Evolutionary conservation across 2,797 vertebrate genomes (phyloP), one percentile per base, ranked within the genome.

Genomic region (Anabas testudineus): DNA sequence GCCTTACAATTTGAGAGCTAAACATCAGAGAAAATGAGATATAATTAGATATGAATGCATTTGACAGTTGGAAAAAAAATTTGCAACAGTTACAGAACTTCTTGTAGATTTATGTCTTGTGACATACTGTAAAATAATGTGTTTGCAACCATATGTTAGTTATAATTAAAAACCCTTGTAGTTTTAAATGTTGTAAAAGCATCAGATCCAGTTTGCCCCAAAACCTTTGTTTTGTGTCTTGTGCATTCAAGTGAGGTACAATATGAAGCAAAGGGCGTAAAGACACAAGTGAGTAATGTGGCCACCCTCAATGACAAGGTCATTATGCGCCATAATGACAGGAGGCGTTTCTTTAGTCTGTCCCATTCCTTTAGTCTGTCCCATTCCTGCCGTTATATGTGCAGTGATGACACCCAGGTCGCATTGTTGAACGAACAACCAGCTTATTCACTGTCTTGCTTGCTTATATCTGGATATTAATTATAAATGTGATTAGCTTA

Each of bases 121-220:
- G n/a, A 13, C 34, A 12, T 36, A 34, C 2, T 14, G 13, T 61
- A 34, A 37, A 66, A 64, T 10, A 26, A 1, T 15, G 0, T 45
- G 21, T 46, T 24, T 24, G 61, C 12, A 53, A 41, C 26, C 5
- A 37, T 7, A 36, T 39, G 53, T 64, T 24, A 61, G 49, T 47
- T 49, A 15, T 45, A 3, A 10, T 24, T 32, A 4, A 32, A 59
- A 62, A 57, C 4, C 7, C 19, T n/a, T 13, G 24, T 7, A 42
- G 18, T 12, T 24, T 37, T 9, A 47, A n/a, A 46, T 24, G 26
- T n/a, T 63, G 10, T 48, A 21, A 60, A 72, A 67, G 42, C 18
- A 53, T 43, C 16, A 9, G 6, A 43, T 63, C 36, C 34, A 41
- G 19, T 48, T 32, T 34, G 37, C 51, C 36, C 8, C 3, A 12